Evolutionary conservation across 2,888 invertebrate genomes (phyloP), one percentile per base, ranked within the genome.

Genomic region (Lycocerus yunnanus): DNA sequence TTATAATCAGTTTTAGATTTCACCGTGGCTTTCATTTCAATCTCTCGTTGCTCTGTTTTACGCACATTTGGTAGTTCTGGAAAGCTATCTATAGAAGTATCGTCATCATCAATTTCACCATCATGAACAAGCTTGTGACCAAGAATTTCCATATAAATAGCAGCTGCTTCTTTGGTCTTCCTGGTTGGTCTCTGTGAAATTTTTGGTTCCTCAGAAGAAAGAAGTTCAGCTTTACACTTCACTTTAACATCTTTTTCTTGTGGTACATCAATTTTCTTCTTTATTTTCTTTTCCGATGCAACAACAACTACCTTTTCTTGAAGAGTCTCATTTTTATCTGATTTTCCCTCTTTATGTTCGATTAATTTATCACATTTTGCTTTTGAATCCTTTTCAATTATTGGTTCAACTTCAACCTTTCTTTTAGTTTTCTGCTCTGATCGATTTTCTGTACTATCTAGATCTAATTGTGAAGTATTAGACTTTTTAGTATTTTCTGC

Each of bases 91-190:
- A 92, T 85, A 0, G 93, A 92, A 11, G 89, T 82, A 81, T 90
- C 90, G 81, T 92, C 92, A 24, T 91, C 92, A 77, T 91, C 90
- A 18, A 90, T 89, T 73, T 90, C 89, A 68, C 90, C 91, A 20
- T 91, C 91, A 78, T 90, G 88, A 15, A 91, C 90, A 68, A 93
- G 86, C 83, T 93, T 93, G 79, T 92, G 91, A 3, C 92, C 92
- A 66, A 94, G 88, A 77, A 93, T 90, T 82, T 93, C 93, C 92
- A 94, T 92, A 79, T 93, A 93, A 71, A 93, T 90, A 8, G 93
- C 90, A 1, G 93, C 93, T 18, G 93, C 93, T 86, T 93, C 93
- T 85, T 94, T 94, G 0, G 93, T 93, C 85, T 93, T 93, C 43
- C 94, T 88, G 10, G 91, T 89, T 0, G 92, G 93, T 59, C 93